Evolutionary conservation across 53 echinoderm and acorn worm genomes (phyloP), one percentile per base, ranked within the genome.

Genomic region (Paracentrotus lividus): DNA sequence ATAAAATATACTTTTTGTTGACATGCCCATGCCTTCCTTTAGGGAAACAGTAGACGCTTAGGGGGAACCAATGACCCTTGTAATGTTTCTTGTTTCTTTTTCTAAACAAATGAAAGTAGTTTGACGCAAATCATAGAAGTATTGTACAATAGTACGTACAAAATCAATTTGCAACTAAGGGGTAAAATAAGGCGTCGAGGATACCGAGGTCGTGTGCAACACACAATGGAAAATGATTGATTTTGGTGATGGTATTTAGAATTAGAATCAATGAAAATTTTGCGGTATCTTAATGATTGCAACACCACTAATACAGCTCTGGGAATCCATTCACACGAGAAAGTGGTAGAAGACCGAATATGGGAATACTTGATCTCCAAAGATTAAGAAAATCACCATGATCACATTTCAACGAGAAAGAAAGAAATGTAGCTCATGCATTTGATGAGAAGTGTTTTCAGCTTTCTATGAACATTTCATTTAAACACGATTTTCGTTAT

Each of bases 101-200:
- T 34, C 72, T 40, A 36, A 36, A 72, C 72, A 32, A 72, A 72
- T 72, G 18, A 72, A 72, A 40, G 40, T 20, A 72, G 14, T 38
- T 72, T 72, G 72, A 72, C 72, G 72, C 72, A 15, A 72, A 40
- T 72, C 1, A 72, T 36, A 38, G 72, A 38, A 32, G 72, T 36
- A 36, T 38, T 36, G 32, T 40, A 18, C 72, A 72, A 72, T 16
- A 72, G 72, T 67, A 5, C 16, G 21, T 8, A 72, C 36, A 72
- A 72, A 72, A 72, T 72, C 72, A 72, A 72, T 72, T 40, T 67
- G 18, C 18, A 72, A 72, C 40, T 36, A 40, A 36, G 72, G 38
- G 36, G 36, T 36, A 40, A 40, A 40, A 72, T 72, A 40, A 38
- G 72, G 72, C 72, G 18, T 72, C 72, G 38, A 5, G 40, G 32